Evolutionary conservation across 2,888 invertebrate genomes (phyloP).

Genomic region (Cryptocephalus moraei): DNA sequence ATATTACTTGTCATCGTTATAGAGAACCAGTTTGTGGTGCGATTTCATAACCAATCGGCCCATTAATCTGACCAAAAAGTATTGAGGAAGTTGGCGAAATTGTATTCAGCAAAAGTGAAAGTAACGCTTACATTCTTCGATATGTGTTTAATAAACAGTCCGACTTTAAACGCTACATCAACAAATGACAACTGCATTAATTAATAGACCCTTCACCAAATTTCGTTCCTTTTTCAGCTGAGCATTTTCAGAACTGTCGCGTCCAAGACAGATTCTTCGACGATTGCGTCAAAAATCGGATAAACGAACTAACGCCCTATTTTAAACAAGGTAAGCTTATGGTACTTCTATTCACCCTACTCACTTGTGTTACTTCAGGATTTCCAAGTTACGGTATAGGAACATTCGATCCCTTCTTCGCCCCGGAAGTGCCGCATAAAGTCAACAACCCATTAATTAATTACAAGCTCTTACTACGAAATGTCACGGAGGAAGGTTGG

Average conservation of each 20-base stretch:
- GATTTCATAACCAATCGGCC: no score
- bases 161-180: no score
- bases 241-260: constrained; percentile 48
- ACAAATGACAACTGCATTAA: no score
- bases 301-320: constrained; percentile 60
- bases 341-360: not conserved
- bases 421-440: constrained; percentile 52
- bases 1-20: no score
- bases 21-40: no score
- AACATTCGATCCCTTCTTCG: constrained; percentile 71
- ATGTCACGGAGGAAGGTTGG: constrained; percentile 72
- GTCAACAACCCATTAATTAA: constrained; percentile 54
- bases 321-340: constrained; percentile 53
- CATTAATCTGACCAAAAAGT: no score
- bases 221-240: constrained; percentile 23
- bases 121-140: no score
- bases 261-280: constrained; percentile 55
- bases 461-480: constrained; percentile 58
- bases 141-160: no score
- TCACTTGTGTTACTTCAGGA: constrained; percentile 40
- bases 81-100: no score
- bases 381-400: constrained; percentile 60
- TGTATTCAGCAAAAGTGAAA: no score
- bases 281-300: constrained; percentile 57
- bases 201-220: not conserved